Base-by-base conservation (phyloP, 2,888 invertebrate genomes). In the Hoplodrina blanda region DNA sequence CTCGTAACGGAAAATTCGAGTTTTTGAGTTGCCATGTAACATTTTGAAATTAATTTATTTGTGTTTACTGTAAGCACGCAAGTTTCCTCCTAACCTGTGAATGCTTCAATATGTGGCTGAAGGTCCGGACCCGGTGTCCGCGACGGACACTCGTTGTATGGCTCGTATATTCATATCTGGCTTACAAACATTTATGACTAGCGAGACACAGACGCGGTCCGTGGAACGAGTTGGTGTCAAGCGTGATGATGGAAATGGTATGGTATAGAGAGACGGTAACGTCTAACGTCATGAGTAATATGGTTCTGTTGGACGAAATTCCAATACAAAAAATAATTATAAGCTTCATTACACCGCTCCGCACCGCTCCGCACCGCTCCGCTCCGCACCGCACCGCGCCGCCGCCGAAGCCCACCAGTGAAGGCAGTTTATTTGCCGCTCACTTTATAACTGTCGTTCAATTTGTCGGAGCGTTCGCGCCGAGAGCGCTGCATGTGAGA, bases 361-460 rank as follows among this genome's bases (percentile, higher is more conserved):
- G 19, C 41, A 7, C 37, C 37, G 37, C 62, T n/a, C 41, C 25
- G 19, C 10, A 11, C 11, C 15, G 4, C 44, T 20, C 13, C n/a
- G 53, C 17, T 57, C 20, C 8, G 59, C 19, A 46, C 11, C 19
- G 46, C 7, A 30, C 8, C 25, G n/a, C 1, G 3, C 13, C 13
- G 41, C 7, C 41, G 11, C 11, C 41, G 41, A 41, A 11, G 41
- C 13, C 30, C 15, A 46, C 65, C 49, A 66, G 57, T 49, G 49
- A 54, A 54, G 49, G 46, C 46, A 69, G 69, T 71, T 64, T 50
- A 70, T 76, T 75, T 56, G 63, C 64, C 71, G 71, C 64, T 70
- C 61, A 64, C 74, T 75, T 75, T 76, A 57, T 75, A 76, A 64
- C 64, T 70, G 71, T 76, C 71, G 61, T 57, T 71, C 64, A 76